phyloP scores from a whole-genome alignment of 2,113 vertebrate species.

The Clarias batrachus region DNA sequence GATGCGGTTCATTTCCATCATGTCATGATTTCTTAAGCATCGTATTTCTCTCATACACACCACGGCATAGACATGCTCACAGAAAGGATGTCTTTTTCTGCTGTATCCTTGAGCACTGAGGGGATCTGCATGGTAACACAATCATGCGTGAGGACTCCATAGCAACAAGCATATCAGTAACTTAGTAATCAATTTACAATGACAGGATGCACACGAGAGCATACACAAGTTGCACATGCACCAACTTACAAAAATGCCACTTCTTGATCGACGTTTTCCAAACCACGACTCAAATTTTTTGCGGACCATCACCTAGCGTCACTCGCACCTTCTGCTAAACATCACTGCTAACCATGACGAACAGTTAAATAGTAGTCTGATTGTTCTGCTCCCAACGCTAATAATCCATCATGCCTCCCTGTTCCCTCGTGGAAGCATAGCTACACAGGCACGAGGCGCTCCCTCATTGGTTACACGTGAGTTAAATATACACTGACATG shows the following conservation, averaged over 20 bases:
- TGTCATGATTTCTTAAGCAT: not conserved
- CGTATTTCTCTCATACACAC: not conserved
- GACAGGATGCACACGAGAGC: constrained; percentile 38
- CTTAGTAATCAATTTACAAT: constrained; percentile 52
- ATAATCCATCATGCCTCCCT: not conserved
- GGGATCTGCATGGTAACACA: constrained; percentile 39
- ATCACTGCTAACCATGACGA: not conserved
- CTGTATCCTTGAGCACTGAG: constrained; percentile 20
- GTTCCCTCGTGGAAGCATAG: not conserved
- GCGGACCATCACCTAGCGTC: not conserved
- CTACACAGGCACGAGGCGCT: constrained; percentile 1
- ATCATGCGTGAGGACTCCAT: constrained; percentile 57
- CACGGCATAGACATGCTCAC: not conserved
- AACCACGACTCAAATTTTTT: constrained; percentile 19
- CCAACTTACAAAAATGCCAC: not conserved
- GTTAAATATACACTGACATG: constrained; percentile 50
- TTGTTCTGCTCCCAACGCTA: not conserved
- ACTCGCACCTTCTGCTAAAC: not conserved
- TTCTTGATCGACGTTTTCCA: constrained; percentile 13
- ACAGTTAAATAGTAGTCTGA: not conserved
- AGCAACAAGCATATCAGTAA: constrained; percentile 57
- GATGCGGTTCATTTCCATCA: not conserved
- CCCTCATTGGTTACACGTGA: constrained; percentile 18
- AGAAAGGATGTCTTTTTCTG: not conserved
- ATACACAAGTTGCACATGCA: constrained; percentile 10